Evolutionary conservation across 2,888 invertebrate species (phyloP).

Genomic region (Lomographa bimaculata): DNA sequence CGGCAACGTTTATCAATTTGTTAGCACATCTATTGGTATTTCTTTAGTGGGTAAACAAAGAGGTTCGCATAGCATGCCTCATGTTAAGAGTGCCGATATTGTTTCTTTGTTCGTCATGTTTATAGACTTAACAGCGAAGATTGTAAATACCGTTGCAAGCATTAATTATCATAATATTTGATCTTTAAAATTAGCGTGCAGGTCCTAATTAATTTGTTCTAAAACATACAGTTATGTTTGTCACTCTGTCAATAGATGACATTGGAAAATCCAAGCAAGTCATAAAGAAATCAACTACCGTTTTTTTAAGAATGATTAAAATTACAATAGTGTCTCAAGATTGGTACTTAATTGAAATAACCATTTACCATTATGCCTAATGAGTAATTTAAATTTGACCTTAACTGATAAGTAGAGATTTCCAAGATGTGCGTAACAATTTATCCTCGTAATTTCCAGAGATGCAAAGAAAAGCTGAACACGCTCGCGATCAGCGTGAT

Average conservation of each 20-base stretch:
- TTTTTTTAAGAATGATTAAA: no score
- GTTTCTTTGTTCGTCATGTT: slow-evolving; percentile 40
- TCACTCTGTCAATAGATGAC: no score
- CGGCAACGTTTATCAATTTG: slow-evolving; percentile 75
- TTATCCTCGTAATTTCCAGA: slow-evolving; percentile 84
- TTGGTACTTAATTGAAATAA: no score
- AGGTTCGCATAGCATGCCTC: slow-evolving; percentile 55
- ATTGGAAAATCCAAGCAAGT: no score
- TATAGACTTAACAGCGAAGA: slow-evolving; percentile 4
- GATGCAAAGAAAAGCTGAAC: slow-evolving; percentile 97
- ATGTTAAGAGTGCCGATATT: slow-evolving; percentile 41
- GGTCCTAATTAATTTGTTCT: slow-evolving; percentile 22
- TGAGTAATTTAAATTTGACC: no score
- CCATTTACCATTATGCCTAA: no score
- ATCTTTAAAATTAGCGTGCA: slow-evolving; percentile 21
- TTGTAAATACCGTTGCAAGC: slow-evolving; percentile 51
- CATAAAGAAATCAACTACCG: no score
- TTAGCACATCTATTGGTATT: slow-evolving; percentile 68
- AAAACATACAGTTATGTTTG: background rate
- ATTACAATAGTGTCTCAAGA: no score
- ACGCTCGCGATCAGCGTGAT: slow-evolving; percentile 97
- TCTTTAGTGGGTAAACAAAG: slow-evolving; percentile 69
- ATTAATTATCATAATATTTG: slow-evolving; percentile 30
- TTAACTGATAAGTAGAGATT: no score
- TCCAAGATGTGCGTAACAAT: background rate